Evolutionary conservation across 2,888 invertebrate species (phyloP), one percentile per base, ranked within the genome.

Genomic region (Maniola hyperantus): DNA sequence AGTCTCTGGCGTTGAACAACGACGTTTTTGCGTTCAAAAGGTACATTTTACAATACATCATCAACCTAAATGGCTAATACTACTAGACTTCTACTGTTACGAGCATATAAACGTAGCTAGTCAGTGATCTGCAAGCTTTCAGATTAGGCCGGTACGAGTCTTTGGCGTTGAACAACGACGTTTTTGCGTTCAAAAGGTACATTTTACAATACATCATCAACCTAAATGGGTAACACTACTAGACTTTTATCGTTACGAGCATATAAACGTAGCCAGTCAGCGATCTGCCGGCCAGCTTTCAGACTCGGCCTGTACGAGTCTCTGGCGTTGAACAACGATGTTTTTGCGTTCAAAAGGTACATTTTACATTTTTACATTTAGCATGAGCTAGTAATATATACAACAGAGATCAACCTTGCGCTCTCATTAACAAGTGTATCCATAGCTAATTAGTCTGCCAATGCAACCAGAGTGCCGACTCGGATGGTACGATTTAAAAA

Each of bases 141-240:
- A 85, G 84, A 46, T 71, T 89, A 0, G 95, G 95, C 1, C 88
- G 88, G 44, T 90, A 93, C 46, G 84, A 86, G 64, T 93, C 94
- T 8, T 78, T 91, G 69, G 90, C 93, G 0, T 72, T 94, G 5
- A 88, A 85, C 51, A 84, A 85, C 4, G 87, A 92, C 58, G 93
- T 94, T 0, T 93, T 94, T 68, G 93, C 92, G 10, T 93, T 93
- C 68, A 93, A 92, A 72, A 90, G 94, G 94, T 93, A 39, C 34
- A 57, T 4, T 71, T 58, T n/a, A 57, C 18, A 33, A 44, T 55
- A 6, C 1, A 10, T 55, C 15, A 15, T 36, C 6, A 26, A 26
- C 26, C 26, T 26, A 26, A 26, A 26, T 2, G n/a, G n/a, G n/a
- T 6, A 26, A 2, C 4, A 26, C 26, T 26, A 26, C 4, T 2